Base-by-base conservation (phyloP, 2,797 vertebrate species). In the Ctenopoma multispine region DNA sequence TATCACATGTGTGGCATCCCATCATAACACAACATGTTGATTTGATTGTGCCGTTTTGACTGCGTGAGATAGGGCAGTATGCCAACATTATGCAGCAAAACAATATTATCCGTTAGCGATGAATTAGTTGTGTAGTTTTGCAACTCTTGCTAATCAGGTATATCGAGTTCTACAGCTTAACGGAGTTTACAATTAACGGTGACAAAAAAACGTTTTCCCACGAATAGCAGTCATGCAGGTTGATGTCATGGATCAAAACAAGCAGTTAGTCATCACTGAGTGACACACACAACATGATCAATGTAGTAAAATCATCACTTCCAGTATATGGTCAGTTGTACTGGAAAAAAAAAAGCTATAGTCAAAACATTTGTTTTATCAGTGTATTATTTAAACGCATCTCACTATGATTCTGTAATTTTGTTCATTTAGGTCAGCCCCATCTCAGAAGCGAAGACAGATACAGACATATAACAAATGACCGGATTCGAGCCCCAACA, bases 101-200 rank as follows among this genome's bases (percentile, higher is more conserved):
- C 92, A 93, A 92, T 84, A 86, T 91, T 94, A 92, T 94, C 93
- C 91, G 94, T 94, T 95, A 94, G 80, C 69, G 87, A 55, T 92
- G 89, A 91, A 94, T 94, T 93, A 94, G 93, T 92, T 94, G 91
- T 77, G 83, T 57, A 10, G 61, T 88, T 84, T 91, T 92, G 90
- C 74, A 93, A 90, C 68, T 53, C 77, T 86, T 60, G 79, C 84
- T 56, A 47, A 92, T 93, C 94, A 87, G 87, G 94, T 92, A 75
- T 72, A 85, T 93, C 94, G 14, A 72, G 94, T 94, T 94, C 64
- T 78, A 54, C 93, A 59, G 77, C 92, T 94, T 93, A 93, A 94
- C 91, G 83, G 90, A 94, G 92, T 92, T 92, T 89, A 91, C 87
- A 90, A 92, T 94, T 94, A 94, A 93, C 87, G 90, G 90, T 87